These are phyloP conservation scores for Mythimna albipuncta DNA, from an alignment of 2,888 invertebrate species.

Conservation along the genomic window DNA sequence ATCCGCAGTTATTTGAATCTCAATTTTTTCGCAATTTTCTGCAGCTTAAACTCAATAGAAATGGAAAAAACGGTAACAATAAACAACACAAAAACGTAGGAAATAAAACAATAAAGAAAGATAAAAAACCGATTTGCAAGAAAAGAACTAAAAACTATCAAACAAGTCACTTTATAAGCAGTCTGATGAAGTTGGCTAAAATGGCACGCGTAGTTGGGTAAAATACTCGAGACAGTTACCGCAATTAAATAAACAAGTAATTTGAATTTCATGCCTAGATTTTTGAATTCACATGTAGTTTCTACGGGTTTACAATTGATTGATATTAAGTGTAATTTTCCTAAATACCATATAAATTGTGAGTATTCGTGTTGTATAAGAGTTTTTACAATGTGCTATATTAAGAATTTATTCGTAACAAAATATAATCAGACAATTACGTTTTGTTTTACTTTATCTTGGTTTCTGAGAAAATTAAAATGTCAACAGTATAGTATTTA, in stretches of 20 bases:
- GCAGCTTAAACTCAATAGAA: constrained; percentile 1
- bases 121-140: too few relatives aligned
- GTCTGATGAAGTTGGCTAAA: too few relatives aligned
- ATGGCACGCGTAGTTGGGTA: neutral
- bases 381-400: neutral
- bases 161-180: too few relatives aligned
- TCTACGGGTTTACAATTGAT: too few relatives aligned
- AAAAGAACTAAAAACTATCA: too few relatives aligned
- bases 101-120: too few relatives aligned
- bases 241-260: neutral
- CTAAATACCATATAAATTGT: neutral
- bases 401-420: neutral
- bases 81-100: too few relatives aligned
- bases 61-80: neutral
- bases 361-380: neutral
- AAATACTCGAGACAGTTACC: neutral
- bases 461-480: neutral
- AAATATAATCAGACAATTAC: neutral
- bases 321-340: too few relatives aligned
- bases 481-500: neutral
- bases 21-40: constrained; percentile 10
- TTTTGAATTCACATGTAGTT: neutral
- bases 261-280: neutral
- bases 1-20: neutral
- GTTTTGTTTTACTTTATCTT: neutral